Conservation (phyloP, 1,140 invertebrate genomes). For the Drosophila equinoxialis region DNA sequence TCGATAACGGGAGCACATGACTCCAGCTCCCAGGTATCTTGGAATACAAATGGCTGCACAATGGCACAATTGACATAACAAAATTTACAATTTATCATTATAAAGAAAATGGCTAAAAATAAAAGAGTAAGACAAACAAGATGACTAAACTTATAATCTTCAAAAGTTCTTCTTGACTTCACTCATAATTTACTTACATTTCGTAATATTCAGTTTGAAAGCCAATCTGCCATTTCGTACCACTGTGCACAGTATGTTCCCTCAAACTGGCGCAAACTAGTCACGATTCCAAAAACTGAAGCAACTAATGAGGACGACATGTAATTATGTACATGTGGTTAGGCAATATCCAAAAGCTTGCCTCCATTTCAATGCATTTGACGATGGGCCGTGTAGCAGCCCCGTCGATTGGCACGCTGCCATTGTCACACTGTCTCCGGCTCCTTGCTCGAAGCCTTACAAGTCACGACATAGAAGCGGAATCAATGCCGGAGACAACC, state of each 20-base stretch:
- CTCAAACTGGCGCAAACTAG: slow-evolving; percentile 37
- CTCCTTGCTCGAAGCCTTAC: background rate
- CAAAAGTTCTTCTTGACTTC: too few species aligned
- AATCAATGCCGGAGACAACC: slow-evolving; percentile 75
- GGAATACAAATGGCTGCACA: slow-evolving; percentile 40
- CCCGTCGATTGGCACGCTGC: slow-evolving; percentile 8
- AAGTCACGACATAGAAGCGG: slow-evolving; percentile 2
- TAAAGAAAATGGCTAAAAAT: background rate
- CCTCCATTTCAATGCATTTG: slow-evolving; percentile 13
- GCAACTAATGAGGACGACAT: slow-evolving; percentile 72
- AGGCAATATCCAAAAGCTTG: slow-evolving; percentile 53
- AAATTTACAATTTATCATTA: background rate
- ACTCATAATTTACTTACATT: background rate
- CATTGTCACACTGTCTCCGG: slow-evolving; percentile 24
- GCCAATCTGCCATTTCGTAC: background rate
- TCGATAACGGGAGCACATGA: slow-evolving; percentile 43
- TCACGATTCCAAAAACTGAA: slow-evolving; percentile 59
- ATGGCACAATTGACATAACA: slow-evolving; percentile 25
- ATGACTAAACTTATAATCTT: too few species aligned
- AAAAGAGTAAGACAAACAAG: background rate
- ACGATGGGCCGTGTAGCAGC: background rate
- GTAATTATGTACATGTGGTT: slow-evolving; percentile 74
- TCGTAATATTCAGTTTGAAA: background rate
- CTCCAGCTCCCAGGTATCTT: slow-evolving; percentile 36
- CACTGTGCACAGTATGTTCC: slow-evolving; percentile 39